phyloP scores from a whole-genome alignment of 2,113 vertebrate genomes.

The Lepidothrix coronata region DNA sequence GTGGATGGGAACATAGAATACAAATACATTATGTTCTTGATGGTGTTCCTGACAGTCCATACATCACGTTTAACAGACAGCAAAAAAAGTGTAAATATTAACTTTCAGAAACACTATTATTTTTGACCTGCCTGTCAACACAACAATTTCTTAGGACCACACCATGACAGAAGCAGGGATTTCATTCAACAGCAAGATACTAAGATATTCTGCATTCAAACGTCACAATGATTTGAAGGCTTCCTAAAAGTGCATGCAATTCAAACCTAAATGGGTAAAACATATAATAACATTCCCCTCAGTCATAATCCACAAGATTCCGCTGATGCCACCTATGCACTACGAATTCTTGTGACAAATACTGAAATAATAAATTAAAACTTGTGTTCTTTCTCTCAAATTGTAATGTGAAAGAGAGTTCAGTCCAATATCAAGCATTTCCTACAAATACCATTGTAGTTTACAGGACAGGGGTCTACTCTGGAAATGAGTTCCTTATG shows the following conservation, averaged over 20 bases:
- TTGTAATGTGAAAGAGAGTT: neutral
- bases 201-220: neutral
- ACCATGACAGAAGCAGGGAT: neutral
- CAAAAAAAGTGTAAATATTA: neutral
- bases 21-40: neutral
- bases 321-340: neutral
- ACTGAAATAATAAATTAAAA: neutral
- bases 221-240: neutral
- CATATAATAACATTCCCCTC: neutral
- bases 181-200: neutral
- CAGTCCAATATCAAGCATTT: neutral
- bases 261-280: neutral
- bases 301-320: neutral
- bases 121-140: neutral
- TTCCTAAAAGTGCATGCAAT: neutral
- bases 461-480: neutral
- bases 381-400: neutral
- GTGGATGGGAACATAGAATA: neutral
- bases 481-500: neutral
- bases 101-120: neutral
- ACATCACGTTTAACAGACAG: neutral
- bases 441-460: fast-evolving
- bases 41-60: neutral
- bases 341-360: neutral
- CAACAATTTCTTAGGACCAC: neutral